A percentile compares a stretch with the other conserved stretches of the same genome.
These are phyloP conservation scores for Cydia splendana DNA, from an alignment of 1,140 invertebrate species.

Conservation along the genomic window DNA sequence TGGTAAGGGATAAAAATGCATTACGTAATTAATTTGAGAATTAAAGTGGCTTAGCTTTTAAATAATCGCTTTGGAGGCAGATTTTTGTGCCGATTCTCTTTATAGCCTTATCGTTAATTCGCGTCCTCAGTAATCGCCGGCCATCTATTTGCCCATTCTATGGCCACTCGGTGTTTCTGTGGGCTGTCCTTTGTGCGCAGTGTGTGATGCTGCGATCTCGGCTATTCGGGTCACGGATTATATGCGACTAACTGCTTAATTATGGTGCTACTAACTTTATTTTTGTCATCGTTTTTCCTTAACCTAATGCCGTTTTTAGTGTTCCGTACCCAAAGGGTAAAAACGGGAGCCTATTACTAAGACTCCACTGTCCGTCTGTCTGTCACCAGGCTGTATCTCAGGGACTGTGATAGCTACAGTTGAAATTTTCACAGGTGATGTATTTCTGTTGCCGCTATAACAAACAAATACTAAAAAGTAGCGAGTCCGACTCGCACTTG, in stretches of 20 bases:
- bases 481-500: too few relatives aligned
- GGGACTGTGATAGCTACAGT: too few relatives aligned
- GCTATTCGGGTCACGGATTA: background rate
- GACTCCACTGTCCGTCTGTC: too few relatives aligned
- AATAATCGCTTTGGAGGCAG: background rate
- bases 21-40: too few relatives aligned
- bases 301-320: background rate
- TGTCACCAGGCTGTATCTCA: too few relatives aligned
- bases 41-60: background rate
- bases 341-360: too few relatives aligned
- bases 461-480: too few relatives aligned
- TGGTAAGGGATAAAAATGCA: too few relatives aligned
- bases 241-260: background rate
- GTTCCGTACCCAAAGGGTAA: too few relatives aligned
- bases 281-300: background rate
- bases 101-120: background rate
- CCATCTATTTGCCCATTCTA: background rate
- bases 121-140: background rate
- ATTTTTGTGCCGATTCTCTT: background rate
- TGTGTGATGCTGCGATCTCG: constrained; percentile 8
- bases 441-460: too few relatives aligned
- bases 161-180: background rate
- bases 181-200: constrained; percentile 8
- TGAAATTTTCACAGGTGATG: too few relatives aligned
- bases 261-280: background rate